Evolutionary conservation across 2,888 invertebrate genomes (phyloP).

Genomic region (Iselma pallidipennis): DNA sequence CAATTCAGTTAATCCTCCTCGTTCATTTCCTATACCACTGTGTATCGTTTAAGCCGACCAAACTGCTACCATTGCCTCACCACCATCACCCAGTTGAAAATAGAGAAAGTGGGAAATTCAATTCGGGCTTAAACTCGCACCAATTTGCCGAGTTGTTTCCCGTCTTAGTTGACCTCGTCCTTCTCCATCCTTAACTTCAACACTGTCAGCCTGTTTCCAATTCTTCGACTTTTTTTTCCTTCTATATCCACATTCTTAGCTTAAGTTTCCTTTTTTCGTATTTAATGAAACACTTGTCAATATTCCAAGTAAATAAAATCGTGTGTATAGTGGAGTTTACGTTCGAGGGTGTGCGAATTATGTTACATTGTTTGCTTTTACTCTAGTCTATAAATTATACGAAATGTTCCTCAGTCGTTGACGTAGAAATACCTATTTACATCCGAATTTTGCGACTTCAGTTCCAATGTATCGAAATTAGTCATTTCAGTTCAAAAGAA

Average conservation of each 20-base stretch:
- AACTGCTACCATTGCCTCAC: neutral
- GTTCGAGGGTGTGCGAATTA: neutral
- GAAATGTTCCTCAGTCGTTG: neutral
- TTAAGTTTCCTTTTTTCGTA: neutral
- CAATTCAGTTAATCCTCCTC: neutral
- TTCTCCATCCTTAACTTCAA: too few species aligned
- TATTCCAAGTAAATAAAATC: neutral
- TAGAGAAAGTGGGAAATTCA: neutral
- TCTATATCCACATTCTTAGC: too few species aligned
- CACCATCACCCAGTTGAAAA: neutral
- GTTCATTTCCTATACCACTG: neutral
- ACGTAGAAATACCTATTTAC: neutral
- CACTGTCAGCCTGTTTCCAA: too few species aligned
- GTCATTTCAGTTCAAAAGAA: too few species aligned
- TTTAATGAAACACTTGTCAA: neutral
- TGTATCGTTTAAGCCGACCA: neutral
- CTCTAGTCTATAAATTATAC: neutral
- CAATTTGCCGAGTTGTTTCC: neutral
- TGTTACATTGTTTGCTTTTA: neutral
- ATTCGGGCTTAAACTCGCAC: neutral
- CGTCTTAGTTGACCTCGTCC: neutral
- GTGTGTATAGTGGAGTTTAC: neutral
- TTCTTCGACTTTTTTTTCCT: too few species aligned
- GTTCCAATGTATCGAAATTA: too few species aligned
- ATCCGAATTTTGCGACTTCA: neutral